Base-by-base conservation (phyloP, 35 echinoderm and acorn worm species). In the Heliocidaris erythrogramma region DNA sequence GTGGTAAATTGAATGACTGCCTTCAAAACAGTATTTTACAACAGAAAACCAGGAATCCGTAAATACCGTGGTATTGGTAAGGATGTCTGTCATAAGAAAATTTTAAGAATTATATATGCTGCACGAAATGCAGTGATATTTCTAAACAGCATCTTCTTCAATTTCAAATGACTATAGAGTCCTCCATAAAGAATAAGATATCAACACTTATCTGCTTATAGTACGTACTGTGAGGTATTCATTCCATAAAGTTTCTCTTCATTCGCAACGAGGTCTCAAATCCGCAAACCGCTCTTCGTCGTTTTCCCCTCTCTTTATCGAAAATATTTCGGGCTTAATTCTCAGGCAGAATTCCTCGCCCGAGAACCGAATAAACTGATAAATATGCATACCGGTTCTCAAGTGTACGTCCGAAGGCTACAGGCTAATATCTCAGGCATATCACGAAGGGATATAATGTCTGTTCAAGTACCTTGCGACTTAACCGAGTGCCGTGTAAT, bases 301-400 rank as follows among this genome's bases (percentile, higher is more conserved):
- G 29, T 24, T 32, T 89, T 9, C 31, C 87, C 29, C 47, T 89
- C 31, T 32, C 47, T 42, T 89, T 78, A 78, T 78, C 65, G 65
- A 78, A 78, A 78, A 78, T 78, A 78, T 78, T 78, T 89, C 31
- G 24, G 87, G 32, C 87, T 32, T 89, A 47, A 89, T 89, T 92
- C 48, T 92, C 24, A 18, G 91, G 49, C 91, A 30, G 91, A 48
- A 59, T 92, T 92, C 17, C 91, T 52, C 47, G 91, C 91, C 91
- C 49, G 49, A 30, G 48, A 92, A 48, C 91, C 91, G 91, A 92
- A 48, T 42, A 92, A 92, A 92, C 91, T 92, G 91, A 92, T 92
- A 56, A 92, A 92, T 92, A 92, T 92, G 91, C 91, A 92, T 92
- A 49, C 91, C 21, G 47, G 31, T 48, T 92, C 91, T 92, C 91